These are phyloP conservation scores for Amphiprion clarkii DNA, from an alignment of 2,797 vertebrate species.

Conservation along the genomic window DNA sequence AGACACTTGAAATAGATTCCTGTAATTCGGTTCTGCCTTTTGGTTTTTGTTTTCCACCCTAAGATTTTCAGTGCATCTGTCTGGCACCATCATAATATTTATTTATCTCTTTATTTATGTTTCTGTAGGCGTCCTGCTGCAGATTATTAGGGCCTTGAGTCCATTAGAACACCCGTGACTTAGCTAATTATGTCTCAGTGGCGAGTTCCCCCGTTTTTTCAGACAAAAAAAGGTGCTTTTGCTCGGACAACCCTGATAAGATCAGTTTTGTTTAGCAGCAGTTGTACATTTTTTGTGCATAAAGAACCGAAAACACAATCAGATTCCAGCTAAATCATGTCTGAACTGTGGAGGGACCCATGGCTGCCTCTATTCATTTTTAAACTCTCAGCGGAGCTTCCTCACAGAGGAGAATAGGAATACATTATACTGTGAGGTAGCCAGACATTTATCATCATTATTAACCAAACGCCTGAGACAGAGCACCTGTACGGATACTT, in stretches of 20 bases:
- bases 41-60: too few species aligned
- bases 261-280: conserved; percentile 18
- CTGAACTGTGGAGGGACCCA: neutral
- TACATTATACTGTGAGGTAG: conserved; percentile 25
- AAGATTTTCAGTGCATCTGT: too few species aligned
- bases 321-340: conserved; percentile 31
- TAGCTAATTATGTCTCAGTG: neutral
- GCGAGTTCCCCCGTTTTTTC: neutral
- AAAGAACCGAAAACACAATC: conserved; percentile 31
- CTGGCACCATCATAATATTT: too few species aligned
- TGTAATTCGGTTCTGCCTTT: too few species aligned
- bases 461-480: conserved; percentile 43
- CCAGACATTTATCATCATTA: conserved; percentile 66
- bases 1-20: too few species aligned
- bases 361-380: conserved; percentile 29
- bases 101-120: too few species aligned
- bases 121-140: too few species aligned
- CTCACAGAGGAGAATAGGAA: conserved; percentile 37
- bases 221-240: conserved; percentile 18
- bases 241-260: conserved; percentile 21
- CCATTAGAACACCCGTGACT: neutral
- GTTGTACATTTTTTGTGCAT: conserved; percentile 5
- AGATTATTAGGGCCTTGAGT: neutral
- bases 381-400: conserved; percentile 23
- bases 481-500: conserved; percentile 24